Percentiles rank a stretch among this genome's conserved stretches.
Conservation (phyloP, 1,140 invertebrate genomes). For the Leptinotarsa texana region DNA sequence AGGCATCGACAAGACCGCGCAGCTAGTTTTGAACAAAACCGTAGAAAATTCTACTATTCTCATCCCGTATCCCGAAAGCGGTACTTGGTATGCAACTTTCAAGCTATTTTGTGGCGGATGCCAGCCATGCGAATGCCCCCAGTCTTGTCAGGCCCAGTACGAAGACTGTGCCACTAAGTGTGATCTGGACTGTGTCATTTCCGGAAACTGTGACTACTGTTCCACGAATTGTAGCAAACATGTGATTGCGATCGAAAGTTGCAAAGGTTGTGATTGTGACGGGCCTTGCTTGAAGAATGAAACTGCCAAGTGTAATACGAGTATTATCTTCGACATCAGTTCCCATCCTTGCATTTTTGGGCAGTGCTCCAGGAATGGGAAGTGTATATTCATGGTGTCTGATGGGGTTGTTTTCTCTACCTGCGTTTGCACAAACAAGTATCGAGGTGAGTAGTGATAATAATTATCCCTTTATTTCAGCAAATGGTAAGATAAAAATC, state of each 20-base stretch:
- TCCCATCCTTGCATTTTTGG: conserved; percentile 71
- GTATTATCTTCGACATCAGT: conserved; percentile 65
- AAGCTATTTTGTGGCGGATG: conserved; percentile 64
- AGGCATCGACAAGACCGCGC: conserved; percentile 56
- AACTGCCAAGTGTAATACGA: conserved; percentile 55
- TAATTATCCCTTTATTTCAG: neutral
- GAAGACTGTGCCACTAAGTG: conserved; percentile 47
- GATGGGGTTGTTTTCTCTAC: conserved; percentile 76
- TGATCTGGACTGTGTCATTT: conserved; percentile 34
- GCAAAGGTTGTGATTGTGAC: conserved; percentile 55
- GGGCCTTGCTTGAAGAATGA: conserved; percentile 48
- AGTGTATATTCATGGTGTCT: conserved; percentile 72
- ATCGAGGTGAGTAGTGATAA: conserved; percentile 59
- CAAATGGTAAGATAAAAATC: no score
- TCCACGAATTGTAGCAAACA: conserved; percentile 51
- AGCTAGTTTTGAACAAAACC: conserved; percentile 63
- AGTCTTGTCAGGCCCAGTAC: conserved; percentile 40
- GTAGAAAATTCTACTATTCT: conserved; percentile 57
- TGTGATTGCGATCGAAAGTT: conserved; percentile 47
- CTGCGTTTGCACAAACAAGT: conserved; percentile 72
- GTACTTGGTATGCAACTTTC: conserved; percentile 74
- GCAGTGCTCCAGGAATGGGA: conserved; percentile 67
- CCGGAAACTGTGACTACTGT: conserved; percentile 47
- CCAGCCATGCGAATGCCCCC: conserved; percentile 54
- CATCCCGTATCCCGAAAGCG: conserved; percentile 79